Evolutionary conservation across 2,113 vertebrate species (phyloP), one percentile per base, ranked within the genome.

Genomic region (Ochotona curzoniae): DNA sequence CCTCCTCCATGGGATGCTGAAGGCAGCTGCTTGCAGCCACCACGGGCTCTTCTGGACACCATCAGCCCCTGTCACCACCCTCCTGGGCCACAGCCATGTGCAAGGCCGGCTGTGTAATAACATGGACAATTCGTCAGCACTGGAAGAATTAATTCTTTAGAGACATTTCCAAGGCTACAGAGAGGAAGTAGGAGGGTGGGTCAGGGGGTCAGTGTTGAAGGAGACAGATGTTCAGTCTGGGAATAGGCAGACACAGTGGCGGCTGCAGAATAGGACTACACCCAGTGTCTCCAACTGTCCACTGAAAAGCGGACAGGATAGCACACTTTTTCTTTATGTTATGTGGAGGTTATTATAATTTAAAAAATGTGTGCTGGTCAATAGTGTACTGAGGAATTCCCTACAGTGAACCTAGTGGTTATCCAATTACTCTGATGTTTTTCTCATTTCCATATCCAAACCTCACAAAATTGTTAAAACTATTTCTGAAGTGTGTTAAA

Each of bases 391-490:
- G 44, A 74, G 60, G 82, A 64, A 44, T 54, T 70, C 67, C 44
- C 25, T 74, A 81, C 18, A 38, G 76, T 30, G 8, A 79, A 51
- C 13, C 23, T 8, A 64, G 28, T 10, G 82, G 14, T 35, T 81
- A 87, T 35, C 70, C 90, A 71, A 82, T 8, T 78, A 49, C 54
- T 86, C 70, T 83, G n/a, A 38, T 20, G 38, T 83, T 90, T 81
- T 74, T 75, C 63, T 71, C 28, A 91, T 57, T 6, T 64, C n/a
- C 35, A 96, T 80, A 93, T 66, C 38, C 25, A 75, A 69, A 75
- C 83, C 35, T 79, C 60, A 87, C 66, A 84, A 67, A 91, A 57
- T 85, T 79, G 14, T 57, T 57, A 57, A 57, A 57, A 4, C 18
- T 57, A 66, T 38, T 80, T 75, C 61, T 83, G 20, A 84, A 75